A percentile compares a stretch with the other conserved stretches of the same genome.
These are phyloP conservation scores for Acanthochromis polyacanthus DNA, from an alignment of 2,113 vertebrate genomes.

Conservation along the genomic window DNA sequence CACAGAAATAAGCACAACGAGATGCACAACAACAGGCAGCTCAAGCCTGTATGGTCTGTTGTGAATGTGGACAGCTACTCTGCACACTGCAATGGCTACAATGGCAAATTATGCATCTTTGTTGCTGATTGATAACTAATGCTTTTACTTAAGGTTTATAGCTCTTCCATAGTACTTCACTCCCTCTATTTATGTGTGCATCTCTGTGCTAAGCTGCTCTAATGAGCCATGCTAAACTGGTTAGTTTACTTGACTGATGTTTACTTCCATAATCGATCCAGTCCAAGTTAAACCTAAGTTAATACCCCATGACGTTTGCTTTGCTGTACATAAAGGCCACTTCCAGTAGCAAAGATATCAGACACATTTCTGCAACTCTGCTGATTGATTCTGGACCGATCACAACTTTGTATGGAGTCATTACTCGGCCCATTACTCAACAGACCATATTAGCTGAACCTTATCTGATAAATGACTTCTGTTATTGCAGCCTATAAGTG, in stretches of 20 bases:
- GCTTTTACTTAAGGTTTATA: neutral
- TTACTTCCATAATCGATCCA: constrained; percentile 23
- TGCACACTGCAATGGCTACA: neutral
- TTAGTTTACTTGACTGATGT: constrained; percentile 43
- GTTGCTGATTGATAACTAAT: no score
- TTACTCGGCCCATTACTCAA: constrained; percentile 68
- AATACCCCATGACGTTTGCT: constrained; percentile 42
- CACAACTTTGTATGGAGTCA: constrained; percentile 38
- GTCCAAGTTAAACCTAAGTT: constrained; percentile 42
- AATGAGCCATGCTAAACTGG: constrained; percentile 34
- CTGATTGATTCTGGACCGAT: constrained; percentile 55
- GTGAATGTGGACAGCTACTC: neutral
- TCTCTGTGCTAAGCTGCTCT: constrained; percentile 7
- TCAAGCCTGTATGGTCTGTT: no score
- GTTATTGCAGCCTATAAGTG: constrained; percentile 61
- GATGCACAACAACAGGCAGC: no score
- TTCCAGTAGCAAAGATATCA: constrained; percentile 20
- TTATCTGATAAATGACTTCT: constrained; percentile 49
- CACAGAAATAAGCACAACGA: no score
- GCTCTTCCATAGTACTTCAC: neutral
- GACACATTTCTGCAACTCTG: constrained; percentile 15
- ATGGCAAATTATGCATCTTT: no score
- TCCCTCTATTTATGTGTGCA: neutral
- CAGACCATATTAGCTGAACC: constrained; percentile 57
- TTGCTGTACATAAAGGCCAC: constrained; percentile 32